Evolutionary conservation across 2,888 invertebrate genomes (phyloP).

Genomic region (Lysandra bellargus): DNA sequence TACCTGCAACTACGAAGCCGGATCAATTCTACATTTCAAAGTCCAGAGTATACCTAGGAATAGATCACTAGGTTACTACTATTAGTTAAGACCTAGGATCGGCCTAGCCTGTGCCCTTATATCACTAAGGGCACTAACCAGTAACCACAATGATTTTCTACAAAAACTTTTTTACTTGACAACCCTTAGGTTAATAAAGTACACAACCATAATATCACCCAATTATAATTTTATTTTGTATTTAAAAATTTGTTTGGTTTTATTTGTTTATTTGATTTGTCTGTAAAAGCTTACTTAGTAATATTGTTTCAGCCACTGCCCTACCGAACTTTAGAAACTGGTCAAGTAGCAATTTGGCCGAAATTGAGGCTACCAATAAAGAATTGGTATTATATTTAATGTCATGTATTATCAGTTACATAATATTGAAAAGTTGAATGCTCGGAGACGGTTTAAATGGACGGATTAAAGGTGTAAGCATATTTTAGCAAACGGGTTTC

Average conservation of each 20-base stretch:
- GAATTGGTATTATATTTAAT: not conserved
- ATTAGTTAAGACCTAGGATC: too few relatives aligned
- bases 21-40: not conserved
- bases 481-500: not conserved
- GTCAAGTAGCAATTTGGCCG: not conserved
- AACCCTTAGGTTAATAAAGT: too few relatives aligned
- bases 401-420: not conserved
- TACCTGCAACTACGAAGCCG: not conserved
- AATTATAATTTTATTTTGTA: too few relatives aligned
- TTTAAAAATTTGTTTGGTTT: too few relatives aligned
- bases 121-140: too few relatives aligned
- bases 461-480: not conserved
- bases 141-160: too few relatives aligned
- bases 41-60: not conserved
- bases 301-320: too few relatives aligned
- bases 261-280: too few relatives aligned
- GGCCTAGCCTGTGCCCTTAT: too few relatives aligned
- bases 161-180: too few relatives aligned
- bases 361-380: not conserved
- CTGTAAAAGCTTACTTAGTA: too few relatives aligned
- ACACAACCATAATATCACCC: too few relatives aligned
- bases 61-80: not conserved
- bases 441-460: not conserved
- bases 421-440: not conserved
- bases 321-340: not conserved